Conservation (phyloP, 2,113 vertebrate genomes). For the Pygoscelis adeliae region DNA sequence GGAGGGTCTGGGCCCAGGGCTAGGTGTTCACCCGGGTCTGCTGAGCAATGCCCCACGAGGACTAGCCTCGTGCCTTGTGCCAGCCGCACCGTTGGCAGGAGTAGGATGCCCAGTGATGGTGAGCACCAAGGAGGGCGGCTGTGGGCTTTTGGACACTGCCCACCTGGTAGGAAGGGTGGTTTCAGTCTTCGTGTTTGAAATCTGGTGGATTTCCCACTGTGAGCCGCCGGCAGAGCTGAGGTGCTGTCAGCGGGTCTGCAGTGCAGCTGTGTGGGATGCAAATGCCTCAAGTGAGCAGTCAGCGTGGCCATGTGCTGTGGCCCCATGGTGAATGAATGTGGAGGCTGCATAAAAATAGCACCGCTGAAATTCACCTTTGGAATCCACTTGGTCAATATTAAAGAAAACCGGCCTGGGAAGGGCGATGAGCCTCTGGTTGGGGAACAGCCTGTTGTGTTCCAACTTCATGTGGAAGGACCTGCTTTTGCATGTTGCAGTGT, state of each 20-base stretch:
- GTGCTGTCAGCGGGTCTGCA: neutral
- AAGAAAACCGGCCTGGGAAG: too few relatives aligned
- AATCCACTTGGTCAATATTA: neutral
- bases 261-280: fast-evolving
- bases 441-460: neutral
- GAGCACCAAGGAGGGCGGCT: neutral
- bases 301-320: neutral
- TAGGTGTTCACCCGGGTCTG: neutral
- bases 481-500: neutral
- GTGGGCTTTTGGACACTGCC: neutral
- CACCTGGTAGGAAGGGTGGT: neutral
- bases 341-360: fast-evolving
- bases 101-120: neutral
- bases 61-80: neutral
- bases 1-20: neutral
- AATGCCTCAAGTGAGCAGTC: neutral
- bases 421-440: neutral
- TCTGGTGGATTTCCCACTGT: fast-evolving
- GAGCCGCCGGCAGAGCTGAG: neutral
- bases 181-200: neutral
- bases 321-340: fast-evolving
- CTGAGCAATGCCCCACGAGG: neutral
- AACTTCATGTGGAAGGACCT: neutral
- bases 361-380: neutral
- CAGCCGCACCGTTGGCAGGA: neutral